Evolutionary conservation across 2,113 vertebrate species (phyloP), one percentile per base, ranked within the genome.

Genomic region (Urocynchramus pylzowi): DNA sequence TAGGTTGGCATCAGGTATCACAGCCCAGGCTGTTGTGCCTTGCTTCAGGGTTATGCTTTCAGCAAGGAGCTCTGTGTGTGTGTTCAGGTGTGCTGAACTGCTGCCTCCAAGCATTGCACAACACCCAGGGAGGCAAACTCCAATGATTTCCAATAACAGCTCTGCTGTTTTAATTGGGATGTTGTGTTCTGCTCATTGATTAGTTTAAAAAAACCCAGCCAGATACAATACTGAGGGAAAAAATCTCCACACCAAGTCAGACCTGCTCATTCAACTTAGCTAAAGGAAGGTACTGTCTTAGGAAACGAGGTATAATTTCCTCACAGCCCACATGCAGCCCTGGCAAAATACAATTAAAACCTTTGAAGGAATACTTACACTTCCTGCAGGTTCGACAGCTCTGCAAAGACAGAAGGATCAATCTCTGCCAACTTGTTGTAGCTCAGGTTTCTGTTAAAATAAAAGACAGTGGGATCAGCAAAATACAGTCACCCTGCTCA

Each of bases 401-500:
- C 98, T 90, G 97, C 96, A 94, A 99, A 99, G 91, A 95, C 98
- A 96, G 99, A 98, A 68, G 95, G 95, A 95, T 98, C 97, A 92
- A 99, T 98, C 97, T 98, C 97, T 0, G 97, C 97, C 98, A 99
- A 97, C 96, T 98, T 99, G 98, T 99, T 99, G 98, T 98, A 97
- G 97, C 99, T 99, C 95, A 99, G 98, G 97, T 99, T 99, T 98
- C 99, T 99, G 98, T 93, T 82, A 97, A 97, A 95, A 90, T 73
- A 84, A 94, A 92, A 94, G 77, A 95, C 33, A 96, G 75, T 8
- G 8, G 77, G 41, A 95, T 97, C 83, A 96, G 96, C 95, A 95
- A 10, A 57, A 35, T 80, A 31, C 44, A 85, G 68, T 79, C 71
- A 91, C 56, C 16, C 11, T 20, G n/a, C 33, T 96, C 93, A 97